These are phyloP conservation scores for Polypedilum vanderplanki DNA, from an alignment of 1,140 invertebrate species.

Conservation along the genomic window DNA sequence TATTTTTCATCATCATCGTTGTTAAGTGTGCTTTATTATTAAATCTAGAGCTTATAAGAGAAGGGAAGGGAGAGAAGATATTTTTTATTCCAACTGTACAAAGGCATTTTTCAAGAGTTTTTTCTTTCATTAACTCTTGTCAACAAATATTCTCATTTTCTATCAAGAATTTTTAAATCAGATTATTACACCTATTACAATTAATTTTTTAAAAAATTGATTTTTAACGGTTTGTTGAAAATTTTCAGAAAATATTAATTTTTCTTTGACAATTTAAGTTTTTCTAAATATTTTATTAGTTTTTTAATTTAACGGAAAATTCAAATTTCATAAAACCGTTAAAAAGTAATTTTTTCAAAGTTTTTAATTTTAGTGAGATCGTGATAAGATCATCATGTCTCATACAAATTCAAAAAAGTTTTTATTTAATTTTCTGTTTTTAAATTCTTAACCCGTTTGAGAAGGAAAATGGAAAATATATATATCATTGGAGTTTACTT, in stretches of 20 bases:
- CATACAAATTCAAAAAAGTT: neutral
- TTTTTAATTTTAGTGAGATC: no score
- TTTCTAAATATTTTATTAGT: neutral
- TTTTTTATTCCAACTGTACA: no score
- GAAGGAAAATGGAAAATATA: neutral
- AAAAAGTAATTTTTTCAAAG: no score
- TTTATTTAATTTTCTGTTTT: neutral
- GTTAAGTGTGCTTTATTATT: no score
- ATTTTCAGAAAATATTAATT: no score
- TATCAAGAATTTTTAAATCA: neutral
- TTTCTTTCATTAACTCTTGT: neutral
- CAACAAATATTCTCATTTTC: neutral
- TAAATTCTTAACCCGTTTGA: slow-evolving; percentile 2
- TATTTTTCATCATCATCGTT: no score
- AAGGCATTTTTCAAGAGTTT: no score
- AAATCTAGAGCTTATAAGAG: slow-evolving; percentile 1
- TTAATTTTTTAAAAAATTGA: neutral
- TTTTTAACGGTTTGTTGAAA: no score
- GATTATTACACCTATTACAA: neutral
- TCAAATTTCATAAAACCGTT: no score
- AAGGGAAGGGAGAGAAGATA: neutral
- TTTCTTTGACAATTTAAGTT: no score
- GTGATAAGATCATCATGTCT: neutral
- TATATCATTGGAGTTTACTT: neutral
- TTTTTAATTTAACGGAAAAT: neutral